Conservation (phyloP, 1,140 invertebrate genomes). For the Papilio glaucus region DNA sequence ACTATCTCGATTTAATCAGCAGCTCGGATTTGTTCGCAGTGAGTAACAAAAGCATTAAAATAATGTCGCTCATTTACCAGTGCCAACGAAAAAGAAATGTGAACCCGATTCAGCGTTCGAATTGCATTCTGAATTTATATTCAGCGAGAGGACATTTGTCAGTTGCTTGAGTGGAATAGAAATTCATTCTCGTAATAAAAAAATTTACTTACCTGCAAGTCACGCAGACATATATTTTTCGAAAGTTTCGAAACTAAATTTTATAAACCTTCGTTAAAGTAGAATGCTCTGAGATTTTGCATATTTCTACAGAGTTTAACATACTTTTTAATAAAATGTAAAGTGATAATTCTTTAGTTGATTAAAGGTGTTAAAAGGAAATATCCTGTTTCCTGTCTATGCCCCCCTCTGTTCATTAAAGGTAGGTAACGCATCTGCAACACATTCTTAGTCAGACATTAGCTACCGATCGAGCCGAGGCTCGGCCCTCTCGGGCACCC, state of each 20-base stretch:
- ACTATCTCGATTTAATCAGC: slow-evolving; percentile 25
- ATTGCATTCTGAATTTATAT: slow-evolving; percentile 39
- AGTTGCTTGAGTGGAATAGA: slow-evolving; percentile 37
- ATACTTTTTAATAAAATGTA: slow-evolving; percentile 17
- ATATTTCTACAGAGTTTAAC: slow-evolving; percentile 7
- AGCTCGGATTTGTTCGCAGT: slow-evolving; percentile 21
- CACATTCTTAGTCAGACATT: too few species aligned
- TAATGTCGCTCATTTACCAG: slow-evolving; percentile 36
- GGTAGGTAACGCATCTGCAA: too few species aligned
- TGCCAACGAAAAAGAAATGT: slow-evolving; percentile 36
- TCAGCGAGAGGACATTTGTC: slow-evolving; percentile 38
- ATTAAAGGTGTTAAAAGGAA: too few species aligned
- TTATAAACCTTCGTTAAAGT: slow-evolving; percentile 32
- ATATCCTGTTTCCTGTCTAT: too few species aligned
- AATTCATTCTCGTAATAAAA: slow-evolving; percentile 39
- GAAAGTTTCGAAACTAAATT: slow-evolving; percentile 29
- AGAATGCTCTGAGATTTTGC: slow-evolving; percentile 25
- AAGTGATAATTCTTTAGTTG: slow-evolving; percentile 14
- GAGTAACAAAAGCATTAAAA: slow-evolving; percentile 37
- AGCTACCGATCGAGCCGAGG: too few species aligned
- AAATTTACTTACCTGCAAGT: slow-evolving; percentile 38
- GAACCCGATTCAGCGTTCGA: slow-evolving; percentile 35
- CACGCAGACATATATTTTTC: slow-evolving; percentile 35
- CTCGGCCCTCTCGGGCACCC: too few species aligned
- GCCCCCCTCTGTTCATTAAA: too few species aligned